These are phyloP conservation scores for Mus caroli DNA, from an alignment of 2,797 vertebrate species.

Conservation along the genomic window DNA sequence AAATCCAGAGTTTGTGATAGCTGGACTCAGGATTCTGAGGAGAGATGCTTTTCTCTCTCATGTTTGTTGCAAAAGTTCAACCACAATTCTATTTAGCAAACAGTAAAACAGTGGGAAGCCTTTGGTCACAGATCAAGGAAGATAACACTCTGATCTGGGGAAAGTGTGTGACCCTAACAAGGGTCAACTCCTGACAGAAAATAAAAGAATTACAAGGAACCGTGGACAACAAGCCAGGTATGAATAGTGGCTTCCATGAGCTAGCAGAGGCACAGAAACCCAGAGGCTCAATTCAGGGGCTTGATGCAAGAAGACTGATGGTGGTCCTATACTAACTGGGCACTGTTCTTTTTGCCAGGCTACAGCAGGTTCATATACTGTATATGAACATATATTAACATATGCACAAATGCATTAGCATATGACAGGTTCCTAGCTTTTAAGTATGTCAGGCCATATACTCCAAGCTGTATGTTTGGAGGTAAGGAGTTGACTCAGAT, in stretches of 20 bases:
- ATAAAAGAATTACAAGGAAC: neutral
- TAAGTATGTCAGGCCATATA: neutral
- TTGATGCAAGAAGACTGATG: neutral
- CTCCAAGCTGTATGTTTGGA: neutral
- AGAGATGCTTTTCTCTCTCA: neutral
- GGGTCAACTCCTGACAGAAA: neutral
- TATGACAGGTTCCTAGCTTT: neutral
- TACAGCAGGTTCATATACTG: neutral
- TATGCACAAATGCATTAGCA: neutral
- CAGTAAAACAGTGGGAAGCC: neutral
- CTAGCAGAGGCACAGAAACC: fast-evolving
- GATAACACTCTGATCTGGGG: neutral
- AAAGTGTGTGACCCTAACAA: neutral
- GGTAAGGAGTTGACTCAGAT: neutral
- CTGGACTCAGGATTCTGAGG: neutral
- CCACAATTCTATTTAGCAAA: neutral
- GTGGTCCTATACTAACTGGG: fast-evolving
- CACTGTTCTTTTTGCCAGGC: neutral
- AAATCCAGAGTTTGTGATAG: neutral
- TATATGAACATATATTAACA: neutral
- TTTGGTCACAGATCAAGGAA: neutral
- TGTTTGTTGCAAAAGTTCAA: neutral
- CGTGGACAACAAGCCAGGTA: neutral
- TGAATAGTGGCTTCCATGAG: neutral
- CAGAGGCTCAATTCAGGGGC: neutral